Evolutionary conservation across 2,113 vertebrate species (phyloP), one percentile per base, ranked within the genome.

Genomic region (Archocentrus centrarchus): DNA sequence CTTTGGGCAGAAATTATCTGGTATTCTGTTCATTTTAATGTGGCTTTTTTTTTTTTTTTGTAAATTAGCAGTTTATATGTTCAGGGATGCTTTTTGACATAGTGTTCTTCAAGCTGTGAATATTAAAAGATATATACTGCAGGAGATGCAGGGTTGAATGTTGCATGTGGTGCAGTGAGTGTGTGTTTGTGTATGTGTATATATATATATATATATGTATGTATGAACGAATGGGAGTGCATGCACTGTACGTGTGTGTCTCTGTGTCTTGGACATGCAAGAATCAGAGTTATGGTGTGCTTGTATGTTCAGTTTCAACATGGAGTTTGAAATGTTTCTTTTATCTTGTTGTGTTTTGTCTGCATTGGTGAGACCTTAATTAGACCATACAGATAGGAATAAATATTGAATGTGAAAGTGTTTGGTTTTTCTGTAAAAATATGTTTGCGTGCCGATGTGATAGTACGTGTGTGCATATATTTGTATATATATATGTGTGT

Each of bases 331-430:
- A 5, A 3, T 39, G 15, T 39, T 24, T 66, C 22, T 44, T 44
- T 24, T 6, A 5, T 66, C 44, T 68, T 47, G 14, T 44, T 62
- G 20, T 44, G 13, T 22, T 62, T 35, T 44, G 13, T 22, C 62
- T 66, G n/a, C 24, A 41, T 15, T 44, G 1, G 8, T 7, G 2
- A 53, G 24, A 66, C 32, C 35, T 87, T 79, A 22, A 75, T 22
- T 55, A 17, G 18, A 88, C 24, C 15, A 15, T 24, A 20, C 8
- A 53, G 44, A 60, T 22, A 4, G 9, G 11, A 73, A 35, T 7
- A 62, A 62, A 79, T 2, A 3, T 82, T 59, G 39, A 68, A 85
- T 47, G 20, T 83, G 79, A 15, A 75, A 18, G 5, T 81, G 20
- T 77, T 35, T 50, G 27, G 14, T 11, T 75, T 32, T 4, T 41